These are phyloP conservation scores for Corydoras sp. DNA, from an alignment of 2,113 vertebrate species.

Conservation along the genomic window DNA sequence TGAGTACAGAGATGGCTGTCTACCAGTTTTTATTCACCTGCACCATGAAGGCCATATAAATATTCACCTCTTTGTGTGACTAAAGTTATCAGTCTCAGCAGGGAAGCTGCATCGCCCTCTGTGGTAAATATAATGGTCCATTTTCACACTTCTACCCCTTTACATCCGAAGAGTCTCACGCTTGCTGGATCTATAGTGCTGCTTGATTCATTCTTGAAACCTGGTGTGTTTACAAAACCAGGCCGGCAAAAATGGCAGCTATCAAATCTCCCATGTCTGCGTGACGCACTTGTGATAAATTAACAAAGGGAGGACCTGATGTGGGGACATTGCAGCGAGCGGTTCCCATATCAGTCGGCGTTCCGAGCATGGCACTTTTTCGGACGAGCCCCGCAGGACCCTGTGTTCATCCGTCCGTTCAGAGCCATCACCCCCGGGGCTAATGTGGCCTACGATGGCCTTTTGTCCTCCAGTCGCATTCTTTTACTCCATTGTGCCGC, in stretches of 20 bases:
- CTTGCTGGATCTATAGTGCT: slow-evolving; percentile 42
- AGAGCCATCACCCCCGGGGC: slow-evolving; percentile 96
- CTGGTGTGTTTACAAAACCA: slow-evolving; percentile 62
- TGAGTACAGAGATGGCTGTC: background rate
- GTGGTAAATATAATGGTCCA: slow-evolving; percentile 49
- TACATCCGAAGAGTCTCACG: slow-evolving; percentile 46
- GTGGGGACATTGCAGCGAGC: slow-evolving; percentile 68
- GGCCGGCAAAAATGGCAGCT: slow-evolving; percentile 55
- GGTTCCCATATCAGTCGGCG: slow-evolving; percentile 98
- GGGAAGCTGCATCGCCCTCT: slow-evolving; percentile 39
- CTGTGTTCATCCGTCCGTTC: slow-evolving; percentile 97
- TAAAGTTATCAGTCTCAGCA: slow-evolving; percentile 18
- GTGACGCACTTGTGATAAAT: slow-evolving; percentile 57
- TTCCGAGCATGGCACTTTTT: slow-evolving; percentile 76
- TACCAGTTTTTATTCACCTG: background rate
- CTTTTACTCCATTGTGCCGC: slow-evolving; percentile 87
- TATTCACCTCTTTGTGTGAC: slow-evolving; percentile 46
- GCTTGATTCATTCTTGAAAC: slow-evolving; percentile 51
- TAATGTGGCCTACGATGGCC: slow-evolving; percentile 79
- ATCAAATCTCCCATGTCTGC: slow-evolving; percentile 47
- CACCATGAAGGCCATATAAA: slow-evolving; percentile 48
- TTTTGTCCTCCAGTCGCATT: slow-evolving; percentile 84
- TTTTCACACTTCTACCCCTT: slow-evolving; percentile 48
- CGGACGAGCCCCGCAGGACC: slow-evolving; percentile 79
- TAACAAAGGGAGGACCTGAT: slow-evolving; percentile 34